Conservation (phyloP, 2,797 vertebrate species). For the Pipistrellus pygmaeus region DNA sequence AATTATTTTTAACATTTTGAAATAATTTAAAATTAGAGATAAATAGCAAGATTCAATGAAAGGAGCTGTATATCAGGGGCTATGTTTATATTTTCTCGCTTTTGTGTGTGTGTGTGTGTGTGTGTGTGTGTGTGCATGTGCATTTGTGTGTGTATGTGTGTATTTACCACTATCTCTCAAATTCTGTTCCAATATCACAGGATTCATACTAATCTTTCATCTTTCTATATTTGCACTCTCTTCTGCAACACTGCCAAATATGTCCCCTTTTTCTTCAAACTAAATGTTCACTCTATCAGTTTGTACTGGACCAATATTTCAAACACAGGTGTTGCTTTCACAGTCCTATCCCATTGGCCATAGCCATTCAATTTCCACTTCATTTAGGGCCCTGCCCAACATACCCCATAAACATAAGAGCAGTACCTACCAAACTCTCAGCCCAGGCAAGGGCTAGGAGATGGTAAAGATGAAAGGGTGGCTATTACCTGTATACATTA, state of each 20-base stretch:
- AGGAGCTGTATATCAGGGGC: not conserved
- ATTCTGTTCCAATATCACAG: not conserved
- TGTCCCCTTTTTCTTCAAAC: not conserved
- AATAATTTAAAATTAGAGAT: not conserved
- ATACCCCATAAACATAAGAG: accelerated
- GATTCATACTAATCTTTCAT: not conserved
- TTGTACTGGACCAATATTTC: not conserved
- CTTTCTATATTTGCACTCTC: not conserved
- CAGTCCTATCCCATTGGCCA: too few relatives aligned
- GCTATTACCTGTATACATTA: too few relatives aligned
- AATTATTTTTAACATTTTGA: not conserved
- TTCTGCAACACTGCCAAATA: not conserved
- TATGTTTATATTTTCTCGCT: not conserved
- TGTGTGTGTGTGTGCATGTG: too few relatives aligned
- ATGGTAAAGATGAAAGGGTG: not conserved
- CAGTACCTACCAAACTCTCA: not conserved
- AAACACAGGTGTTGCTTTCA: not conserved
- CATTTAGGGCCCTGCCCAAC: not conserved
- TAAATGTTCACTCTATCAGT: not conserved
- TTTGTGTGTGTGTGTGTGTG: too few relatives aligned
- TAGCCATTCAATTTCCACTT: accelerated
- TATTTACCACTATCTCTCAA: not conserved
- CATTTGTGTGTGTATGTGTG: not conserved
- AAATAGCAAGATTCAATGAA: not conserved
- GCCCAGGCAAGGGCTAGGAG: not conserved